phyloP scores from a whole-genome alignment of 2,888 invertebrate genomes.

The Thecocarcelia acutangulata region DNA sequence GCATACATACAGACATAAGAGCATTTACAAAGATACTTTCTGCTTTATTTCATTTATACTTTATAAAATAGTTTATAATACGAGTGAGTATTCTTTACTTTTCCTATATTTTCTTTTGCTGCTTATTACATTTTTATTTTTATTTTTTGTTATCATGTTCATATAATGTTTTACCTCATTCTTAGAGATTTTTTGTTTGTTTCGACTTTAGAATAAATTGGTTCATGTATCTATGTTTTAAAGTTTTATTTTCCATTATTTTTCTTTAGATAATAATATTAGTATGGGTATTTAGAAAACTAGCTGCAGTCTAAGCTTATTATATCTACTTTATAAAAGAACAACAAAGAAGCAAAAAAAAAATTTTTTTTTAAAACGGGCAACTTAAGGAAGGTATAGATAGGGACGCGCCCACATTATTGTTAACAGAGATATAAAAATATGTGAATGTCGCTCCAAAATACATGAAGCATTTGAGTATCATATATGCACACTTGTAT shows the following conservation, averaged over 20 bases:
- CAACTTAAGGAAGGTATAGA: too few relatives aligned
- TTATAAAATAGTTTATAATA: constrained; percentile 11
- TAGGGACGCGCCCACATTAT: too few relatives aligned
- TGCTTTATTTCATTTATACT: constrained; percentile 33
- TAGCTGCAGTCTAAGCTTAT: constrained; percentile 36
- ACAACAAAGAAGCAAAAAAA: not conserved
- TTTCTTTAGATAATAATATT: constrained; percentile 19
- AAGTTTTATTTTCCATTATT: constrained; percentile 9
- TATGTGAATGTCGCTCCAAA: too few relatives aligned
- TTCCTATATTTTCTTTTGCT: constrained; percentile 26
- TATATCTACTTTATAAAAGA: constrained; percentile 19
- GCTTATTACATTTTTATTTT: constrained; percentile 6
- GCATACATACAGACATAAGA: not conserved
- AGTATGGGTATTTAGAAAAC: constrained; percentile 16
- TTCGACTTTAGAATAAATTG: constrained; percentile 34
- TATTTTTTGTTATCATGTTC: constrained; percentile 12
- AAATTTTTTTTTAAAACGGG: too few relatives aligned
- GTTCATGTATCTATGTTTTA: constrained; percentile 48
- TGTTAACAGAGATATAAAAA: too few relatives aligned
- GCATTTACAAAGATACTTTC: constrained; percentile 2
- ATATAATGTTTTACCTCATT: constrained; percentile 4
- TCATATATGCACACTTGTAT: too few relatives aligned
- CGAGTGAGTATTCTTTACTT: constrained; percentile 36
- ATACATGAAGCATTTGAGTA: too few relatives aligned
- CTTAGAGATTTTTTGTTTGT: constrained; percentile 15